These are phyloP conservation scores for Sardinella longiceps DNA, from an alignment of 2,797 vertebrate species.

Conservation along the genomic window DNA sequence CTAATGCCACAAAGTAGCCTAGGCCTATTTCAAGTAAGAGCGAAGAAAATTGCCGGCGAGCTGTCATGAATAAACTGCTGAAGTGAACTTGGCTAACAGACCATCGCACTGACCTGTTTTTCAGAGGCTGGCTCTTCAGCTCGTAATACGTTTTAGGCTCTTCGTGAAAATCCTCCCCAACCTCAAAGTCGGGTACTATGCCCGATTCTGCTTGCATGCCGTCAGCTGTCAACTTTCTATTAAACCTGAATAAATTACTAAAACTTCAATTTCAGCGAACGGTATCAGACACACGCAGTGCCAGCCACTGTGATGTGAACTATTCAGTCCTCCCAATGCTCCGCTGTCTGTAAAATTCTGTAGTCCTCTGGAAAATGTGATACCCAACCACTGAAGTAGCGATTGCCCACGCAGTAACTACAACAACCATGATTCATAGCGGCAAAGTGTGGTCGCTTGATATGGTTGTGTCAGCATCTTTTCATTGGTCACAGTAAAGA, in stretches of 20 bases:
- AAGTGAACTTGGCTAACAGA: constrained; percentile 68
- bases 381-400: neutral
- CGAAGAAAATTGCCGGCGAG: neutral
- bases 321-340: constrained; percentile 39
- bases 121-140: constrained; percentile 94
- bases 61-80: constrained; percentile 34
- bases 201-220: constrained; percentile 94
- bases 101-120: constrained; percentile 87
- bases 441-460: constrained; percentile 48
- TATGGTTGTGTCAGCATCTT: constrained; percentile 72
- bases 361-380: constrained; percentile 71
- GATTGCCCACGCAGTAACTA: constrained; percentile 59
- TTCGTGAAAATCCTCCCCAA: constrained; percentile 92
- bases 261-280: constrained; percentile 44
- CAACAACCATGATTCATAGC: constrained; percentile 69
- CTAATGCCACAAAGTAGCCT: neutral
- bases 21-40: neutral
- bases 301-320: constrained; percentile 56
- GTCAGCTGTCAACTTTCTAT: constrained; percentile 63
- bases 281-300: constrained; percentile 60
- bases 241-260: constrained; percentile 45
- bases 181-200: constrained; percentile 95
- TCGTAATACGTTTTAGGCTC: constrained; percentile 98
- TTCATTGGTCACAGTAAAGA: constrained; percentile 62
- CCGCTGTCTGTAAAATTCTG: constrained; percentile 54